Percentiles rank a stretch among this genome's conserved stretches.
phyloP scores from a whole-genome alignment of 1,140 invertebrate genomes.

The Colletes gigas region DNA sequence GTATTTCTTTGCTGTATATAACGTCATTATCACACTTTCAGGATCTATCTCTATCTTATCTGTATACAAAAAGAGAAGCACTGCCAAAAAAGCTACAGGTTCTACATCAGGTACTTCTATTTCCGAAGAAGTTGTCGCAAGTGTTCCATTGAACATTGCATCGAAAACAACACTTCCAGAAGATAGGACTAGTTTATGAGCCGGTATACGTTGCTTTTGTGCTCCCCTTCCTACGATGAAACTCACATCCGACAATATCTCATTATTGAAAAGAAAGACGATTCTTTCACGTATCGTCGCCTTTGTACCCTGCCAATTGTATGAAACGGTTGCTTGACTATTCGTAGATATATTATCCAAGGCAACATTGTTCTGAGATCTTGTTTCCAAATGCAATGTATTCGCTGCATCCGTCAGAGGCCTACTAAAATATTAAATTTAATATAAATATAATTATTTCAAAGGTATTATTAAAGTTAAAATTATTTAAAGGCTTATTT shows the following conservation, averaged over 20 bases:
- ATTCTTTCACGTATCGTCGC: constrained; percentile 89
- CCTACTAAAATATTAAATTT: constrained; percentile 57
- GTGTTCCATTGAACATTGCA: constrained; percentile 92
- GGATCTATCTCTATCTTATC: constrained; percentile 93
- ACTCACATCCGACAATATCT: constrained; percentile 90
- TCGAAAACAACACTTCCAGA: constrained; percentile 93
- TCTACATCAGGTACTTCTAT: constrained; percentile 93
- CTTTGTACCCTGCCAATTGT: constrained; percentile 87
- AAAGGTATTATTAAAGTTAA: neutral
- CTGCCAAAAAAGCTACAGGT: constrained; percentile 87
- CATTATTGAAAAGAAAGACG: constrained; percentile 90
- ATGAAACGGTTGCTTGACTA: constrained; percentile 67
- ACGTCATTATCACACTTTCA: constrained; percentile 93
- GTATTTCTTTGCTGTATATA: constrained; percentile 95
- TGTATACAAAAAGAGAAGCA: constrained; percentile 89
- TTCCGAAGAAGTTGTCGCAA: constrained; percentile 86
- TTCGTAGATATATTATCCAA: constrained; percentile 63
- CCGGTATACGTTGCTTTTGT: constrained; percentile 88
- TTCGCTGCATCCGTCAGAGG: constrained; percentile 73
- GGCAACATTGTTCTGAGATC: constrained; percentile 59
- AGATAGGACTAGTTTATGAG: constrained; percentile 92
- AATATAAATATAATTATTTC: constrained; percentile 30
- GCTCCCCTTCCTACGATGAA: constrained; percentile 89
- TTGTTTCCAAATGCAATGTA: constrained; percentile 65
- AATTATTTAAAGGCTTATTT: neutral